A percentile compares a stretch with the other conserved stretches of the same genome.
Conservation (phyloP, 2,113 vertebrate species). For the Pluvianellus socialis region DNA sequence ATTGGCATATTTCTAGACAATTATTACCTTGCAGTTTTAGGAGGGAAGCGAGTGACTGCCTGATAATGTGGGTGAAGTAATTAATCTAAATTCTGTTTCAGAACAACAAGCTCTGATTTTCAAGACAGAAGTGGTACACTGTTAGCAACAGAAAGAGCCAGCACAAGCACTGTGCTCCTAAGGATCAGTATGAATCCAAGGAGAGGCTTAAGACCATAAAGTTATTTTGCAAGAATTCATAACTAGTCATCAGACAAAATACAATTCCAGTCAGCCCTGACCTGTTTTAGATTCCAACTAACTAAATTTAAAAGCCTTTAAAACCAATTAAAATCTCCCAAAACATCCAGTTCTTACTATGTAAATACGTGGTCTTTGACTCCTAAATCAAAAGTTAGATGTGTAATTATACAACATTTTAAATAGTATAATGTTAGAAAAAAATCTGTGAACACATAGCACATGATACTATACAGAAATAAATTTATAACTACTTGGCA, state of each 20-base stretch:
- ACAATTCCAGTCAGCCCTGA: background rate
- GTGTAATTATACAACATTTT: background rate
- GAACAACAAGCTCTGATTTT: background rate
- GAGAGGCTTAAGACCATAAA: background rate
- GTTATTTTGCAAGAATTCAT: background rate
- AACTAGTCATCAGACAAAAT: background rate
- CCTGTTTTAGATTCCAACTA: background rate
- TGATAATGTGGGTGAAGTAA: background rate
- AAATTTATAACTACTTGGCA: background rate
- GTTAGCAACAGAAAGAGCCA: background rate
- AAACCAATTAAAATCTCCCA: background rate
- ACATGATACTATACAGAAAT: background rate
- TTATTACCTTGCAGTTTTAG: background rate
- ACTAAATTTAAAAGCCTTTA: conserved; percentile 11
- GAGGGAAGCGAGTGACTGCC: background rate
- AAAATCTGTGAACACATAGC: background rate
- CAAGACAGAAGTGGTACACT: background rate
- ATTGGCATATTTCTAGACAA: background rate
- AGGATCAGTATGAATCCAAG: background rate
- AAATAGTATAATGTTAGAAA: background rate
- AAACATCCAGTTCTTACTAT: background rate
- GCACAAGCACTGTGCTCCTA: background rate
- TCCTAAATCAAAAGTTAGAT: background rate
- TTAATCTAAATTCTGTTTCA: background rate
- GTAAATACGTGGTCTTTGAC: background rate